These are phyloP conservation scores for Rhodeus uyekii DNA, from an alignment of 2,797 vertebrate genomes.

Conservation along the genomic window DNA sequence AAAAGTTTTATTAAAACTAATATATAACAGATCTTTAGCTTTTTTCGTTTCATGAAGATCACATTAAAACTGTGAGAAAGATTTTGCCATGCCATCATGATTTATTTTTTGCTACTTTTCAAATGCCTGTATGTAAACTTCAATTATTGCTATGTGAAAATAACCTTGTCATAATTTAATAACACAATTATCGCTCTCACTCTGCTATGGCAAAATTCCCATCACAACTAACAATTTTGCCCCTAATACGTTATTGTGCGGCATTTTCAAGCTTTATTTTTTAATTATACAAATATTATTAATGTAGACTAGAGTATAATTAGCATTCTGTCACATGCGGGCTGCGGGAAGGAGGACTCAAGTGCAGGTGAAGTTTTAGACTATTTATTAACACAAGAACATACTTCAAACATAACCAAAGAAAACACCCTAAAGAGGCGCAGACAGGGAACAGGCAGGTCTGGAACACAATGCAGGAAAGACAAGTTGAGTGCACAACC, in stretches of 20 bases:
- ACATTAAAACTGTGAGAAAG: not conserved
- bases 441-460: too few relatives aligned
- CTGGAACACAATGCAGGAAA: too few relatives aligned
- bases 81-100: not conserved
- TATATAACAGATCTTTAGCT: not conserved
- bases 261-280: not conserved
- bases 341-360: too few relatives aligned
- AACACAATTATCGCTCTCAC: not conserved
- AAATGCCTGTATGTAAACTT: not conserved
- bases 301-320: too few relatives aligned
- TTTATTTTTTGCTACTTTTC: not conserved
- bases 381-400: too few relatives aligned
- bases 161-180: not conserved
- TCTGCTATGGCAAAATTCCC: not conserved
- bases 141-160: not conserved
- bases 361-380: too few relatives aligned
- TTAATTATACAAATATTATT: not conserved
- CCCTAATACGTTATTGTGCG: not conserved
- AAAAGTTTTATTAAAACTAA: constrained; percentile 11
- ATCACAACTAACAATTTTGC: not conserved
- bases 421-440: too few relatives aligned
- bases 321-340: too few relatives aligned
- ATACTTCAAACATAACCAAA: too few relatives aligned
- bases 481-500: too few relatives aligned
- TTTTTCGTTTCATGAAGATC: not conserved